These are phyloP conservation scores for Climacteris rufus DNA, from an alignment of 2,113 vertebrate genomes.

Conservation along the genomic window DNA sequence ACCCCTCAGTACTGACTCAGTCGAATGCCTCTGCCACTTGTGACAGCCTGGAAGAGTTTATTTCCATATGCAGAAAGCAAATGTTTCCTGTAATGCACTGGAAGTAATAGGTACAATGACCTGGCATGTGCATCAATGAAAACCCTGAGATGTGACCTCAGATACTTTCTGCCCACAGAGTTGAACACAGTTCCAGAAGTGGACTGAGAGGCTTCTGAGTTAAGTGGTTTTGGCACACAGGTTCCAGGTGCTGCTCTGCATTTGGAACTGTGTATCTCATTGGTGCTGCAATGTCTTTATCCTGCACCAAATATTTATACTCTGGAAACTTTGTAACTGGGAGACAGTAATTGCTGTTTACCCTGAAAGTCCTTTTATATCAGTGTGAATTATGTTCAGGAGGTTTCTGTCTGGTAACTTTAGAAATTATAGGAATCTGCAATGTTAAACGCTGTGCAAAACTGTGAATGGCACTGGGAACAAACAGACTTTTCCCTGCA, in stretches of 20 bases:
- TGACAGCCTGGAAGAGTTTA: not conserved
- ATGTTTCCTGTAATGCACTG: not conserved
- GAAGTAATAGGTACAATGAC: not conserved
- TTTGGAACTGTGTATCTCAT: not conserved
- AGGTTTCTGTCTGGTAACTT: not conserved
- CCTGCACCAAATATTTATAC: not conserved
- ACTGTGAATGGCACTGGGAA: not conserved
- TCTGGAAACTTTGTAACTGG: not conserved
- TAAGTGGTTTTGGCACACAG: not conserved
- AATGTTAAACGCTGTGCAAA: not conserved
- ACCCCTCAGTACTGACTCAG: not conserved
- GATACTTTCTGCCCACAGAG: not conserved
- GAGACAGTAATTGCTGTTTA: not conserved
- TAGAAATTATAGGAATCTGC: not conserved
- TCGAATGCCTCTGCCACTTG: not conserved
- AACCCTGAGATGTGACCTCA: not conserved
- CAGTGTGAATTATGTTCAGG: not conserved
- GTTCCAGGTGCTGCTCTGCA: not conserved
- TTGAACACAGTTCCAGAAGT: not conserved
- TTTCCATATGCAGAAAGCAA: not conserved
- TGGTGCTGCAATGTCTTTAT: not conserved
- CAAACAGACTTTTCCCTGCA: not conserved
- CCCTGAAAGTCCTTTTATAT: not conserved
- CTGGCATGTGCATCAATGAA: not conserved
- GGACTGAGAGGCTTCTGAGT: not conserved